Conservation (phyloP, 1,140 invertebrate species). For the Saxidomus purpurata region DNA sequence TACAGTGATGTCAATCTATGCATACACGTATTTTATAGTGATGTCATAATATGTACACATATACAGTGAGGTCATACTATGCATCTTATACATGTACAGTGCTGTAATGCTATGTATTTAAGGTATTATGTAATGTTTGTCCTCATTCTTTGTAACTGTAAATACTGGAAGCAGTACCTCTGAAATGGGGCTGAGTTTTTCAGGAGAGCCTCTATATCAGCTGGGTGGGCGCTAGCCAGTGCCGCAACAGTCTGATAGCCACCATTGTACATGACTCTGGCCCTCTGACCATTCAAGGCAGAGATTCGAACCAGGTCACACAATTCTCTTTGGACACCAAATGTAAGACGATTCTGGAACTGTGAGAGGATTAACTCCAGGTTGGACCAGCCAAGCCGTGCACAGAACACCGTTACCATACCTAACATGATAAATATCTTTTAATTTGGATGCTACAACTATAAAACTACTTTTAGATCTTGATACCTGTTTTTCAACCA, state of each 20-base stretch:
- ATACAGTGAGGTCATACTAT: too few species aligned
- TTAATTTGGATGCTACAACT: too few species aligned
- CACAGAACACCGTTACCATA: slow-evolving; percentile 97
- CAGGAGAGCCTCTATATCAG: slow-evolving; percentile 92
- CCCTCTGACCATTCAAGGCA: slow-evolving; percentile 94
- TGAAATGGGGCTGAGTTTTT: slow-evolving; percentile 93
- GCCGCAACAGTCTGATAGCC: slow-evolving; percentile 93
- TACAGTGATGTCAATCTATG: too few species aligned
- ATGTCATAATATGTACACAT: too few species aligned
- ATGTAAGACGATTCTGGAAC: slow-evolving; percentile 97
- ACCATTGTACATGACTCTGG: slow-evolving; percentile 93
- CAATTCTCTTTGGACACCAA: slow-evolving; percentile 97
- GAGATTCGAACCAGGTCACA: slow-evolving; percentile 96
- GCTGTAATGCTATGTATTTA: too few species aligned
- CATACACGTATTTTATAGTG: too few species aligned
- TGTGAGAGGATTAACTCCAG: slow-evolving; percentile 96
- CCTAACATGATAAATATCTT: slow-evolving; percentile 89
- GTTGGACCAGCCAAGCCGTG: slow-evolving; percentile 96
- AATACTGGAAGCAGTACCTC: slow-evolving; percentile 83
- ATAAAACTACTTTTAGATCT: too few species aligned
- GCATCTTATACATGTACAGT: too few species aligned
- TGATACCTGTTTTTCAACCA: too few species aligned
- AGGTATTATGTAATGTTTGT: too few species aligned
- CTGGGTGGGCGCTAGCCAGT: slow-evolving; percentile 91
- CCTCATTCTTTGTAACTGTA: too few species aligned